Conservation (phyloP, 2,888 invertebrate genomes). For the Cheilosia variabilis region DNA sequence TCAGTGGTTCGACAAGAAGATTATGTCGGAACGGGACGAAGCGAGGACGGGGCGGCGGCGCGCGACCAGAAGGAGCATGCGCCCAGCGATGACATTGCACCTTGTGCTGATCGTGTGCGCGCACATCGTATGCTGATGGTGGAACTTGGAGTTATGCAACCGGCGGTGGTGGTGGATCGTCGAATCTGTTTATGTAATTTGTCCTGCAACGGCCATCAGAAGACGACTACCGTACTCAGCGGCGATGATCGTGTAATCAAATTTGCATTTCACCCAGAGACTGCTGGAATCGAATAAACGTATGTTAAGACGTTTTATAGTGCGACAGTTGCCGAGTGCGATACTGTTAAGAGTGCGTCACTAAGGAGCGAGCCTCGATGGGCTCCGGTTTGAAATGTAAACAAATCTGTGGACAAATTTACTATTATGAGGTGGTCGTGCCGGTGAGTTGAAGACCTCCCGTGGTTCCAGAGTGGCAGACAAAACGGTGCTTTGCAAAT, state of each 20-base stretch:
- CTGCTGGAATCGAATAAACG: slow-evolving; percentile 25
- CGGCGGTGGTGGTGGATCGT: slow-evolving; percentile 16
- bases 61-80: slow-evolving; percentile 32
- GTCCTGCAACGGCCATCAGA: slow-evolving; percentile 44
- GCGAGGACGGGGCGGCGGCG: neutral
- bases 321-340: slow-evolving; percentile 11
- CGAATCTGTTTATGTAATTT: slow-evolving; percentile 60
- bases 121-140: slow-evolving; percentile 22
- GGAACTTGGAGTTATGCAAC: slow-evolving; percentile 37
- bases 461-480: neutral
- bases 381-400: slow-evolving; percentile 20
- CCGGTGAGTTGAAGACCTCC: neutral
- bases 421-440: slow-evolving; percentile 20
- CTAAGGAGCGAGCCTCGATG: neutral
- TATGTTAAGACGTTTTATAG: slow-evolving; percentile 19
- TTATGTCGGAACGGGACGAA: slow-evolving; percentile 37
- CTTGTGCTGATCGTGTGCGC: slow-evolving; percentile 57
- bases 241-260: slow-evolving; percentile 53
- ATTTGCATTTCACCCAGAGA: slow-evolving; percentile 54
- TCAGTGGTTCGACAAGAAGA: slow-evolving; percentile 63
- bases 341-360: slow-evolving; percentile 9
- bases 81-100: slow-evolving; percentile 56
- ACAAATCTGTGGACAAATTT: slow-evolving; percentile 28
- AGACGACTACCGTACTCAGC: slow-evolving; percentile 21
- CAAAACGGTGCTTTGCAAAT: neutral